Percentiles rank a stretch among this genome's conserved stretches.
These are phyloP conservation scores for Amphimallon solstitiale DNA, from an alignment of 2,888 invertebrate species.

Conservation along the genomic window DNA sequence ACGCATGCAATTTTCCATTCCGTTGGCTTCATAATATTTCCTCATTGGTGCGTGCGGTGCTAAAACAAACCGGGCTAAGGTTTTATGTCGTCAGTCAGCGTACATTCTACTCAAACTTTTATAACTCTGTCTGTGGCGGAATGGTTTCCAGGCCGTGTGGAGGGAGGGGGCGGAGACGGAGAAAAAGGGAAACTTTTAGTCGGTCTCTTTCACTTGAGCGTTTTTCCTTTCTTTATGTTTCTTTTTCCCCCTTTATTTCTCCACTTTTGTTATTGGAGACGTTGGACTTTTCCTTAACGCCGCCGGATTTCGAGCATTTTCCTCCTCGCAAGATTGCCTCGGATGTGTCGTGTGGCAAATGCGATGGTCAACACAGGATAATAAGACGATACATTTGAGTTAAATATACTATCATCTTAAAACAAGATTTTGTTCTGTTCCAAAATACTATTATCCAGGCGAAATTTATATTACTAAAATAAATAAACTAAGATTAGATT, in stretches of 20 bases:
- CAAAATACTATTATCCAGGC: too few species aligned
- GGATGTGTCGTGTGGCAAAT: slow-evolving; percentile 7
- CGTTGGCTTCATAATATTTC: slow-evolving; percentile 47
- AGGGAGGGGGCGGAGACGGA: too few species aligned
- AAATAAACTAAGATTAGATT: too few species aligned
- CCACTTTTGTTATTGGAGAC: slow-evolving; percentile 10
- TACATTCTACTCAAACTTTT: slow-evolving; percentile 47
- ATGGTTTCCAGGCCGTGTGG: slow-evolving; percentile 38
- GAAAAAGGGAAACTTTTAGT: slow-evolving; percentile 44
- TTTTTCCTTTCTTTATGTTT: slow-evolving; percentile 13
- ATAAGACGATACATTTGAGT: background rate
- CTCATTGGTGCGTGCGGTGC: slow-evolving; percentile 43
- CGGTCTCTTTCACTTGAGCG: slow-evolving; percentile 40
- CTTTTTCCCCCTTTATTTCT: slow-evolving; percentile 5
- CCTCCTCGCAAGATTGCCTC: background rate
- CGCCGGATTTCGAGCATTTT: slow-evolving; percentile 2
- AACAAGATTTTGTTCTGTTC: too few species aligned
- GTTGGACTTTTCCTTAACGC: slow-evolving; percentile 15
- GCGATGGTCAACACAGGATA: slow-evolving; percentile 3
- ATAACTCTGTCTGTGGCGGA: slow-evolving; percentile 44
- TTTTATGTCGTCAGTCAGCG: slow-evolving; percentile 44
- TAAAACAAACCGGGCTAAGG: slow-evolving; percentile 37
- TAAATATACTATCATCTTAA: too few species aligned
- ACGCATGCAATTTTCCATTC: slow-evolving; percentile 49
- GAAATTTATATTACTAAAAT: too few species aligned